Percentiles rank a stretch among this genome's conserved stretches.
Conservation (phyloP, 2,888 invertebrate species). For the Thymelicus acteon region DNA sequence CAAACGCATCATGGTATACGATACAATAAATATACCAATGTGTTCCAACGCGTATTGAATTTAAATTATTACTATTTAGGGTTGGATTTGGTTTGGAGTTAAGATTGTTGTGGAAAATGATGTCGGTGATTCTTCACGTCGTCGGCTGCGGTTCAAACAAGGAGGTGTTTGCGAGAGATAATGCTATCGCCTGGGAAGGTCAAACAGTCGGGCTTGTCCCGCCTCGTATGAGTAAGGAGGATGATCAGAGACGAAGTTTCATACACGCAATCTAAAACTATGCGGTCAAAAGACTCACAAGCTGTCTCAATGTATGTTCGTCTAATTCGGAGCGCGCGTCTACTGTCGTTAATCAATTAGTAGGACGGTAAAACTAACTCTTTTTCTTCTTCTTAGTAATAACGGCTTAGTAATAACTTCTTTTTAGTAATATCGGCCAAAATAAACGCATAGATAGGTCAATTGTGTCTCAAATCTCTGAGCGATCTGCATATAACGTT, state of each 20-base stretch:
- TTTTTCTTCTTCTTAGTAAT: too few species aligned
- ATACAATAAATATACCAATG: slow-evolving; percentile 43
- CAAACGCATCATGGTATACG: slow-evolving; percentile 47
- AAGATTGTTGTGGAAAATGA: slow-evolving; percentile 7
- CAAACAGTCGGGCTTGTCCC: slow-evolving; percentile 75
- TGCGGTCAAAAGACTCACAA: too few species aligned
- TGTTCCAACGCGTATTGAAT: slow-evolving; percentile 14
- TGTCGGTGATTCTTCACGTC: slow-evolving; percentile 34
- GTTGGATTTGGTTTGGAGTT: slow-evolving; percentile 36
- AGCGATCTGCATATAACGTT: too few species aligned
- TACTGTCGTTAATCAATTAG: too few species aligned
- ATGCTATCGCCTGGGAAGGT: slow-evolving; percentile 81
- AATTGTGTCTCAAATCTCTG: too few species aligned
- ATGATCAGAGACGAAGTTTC: neutral
- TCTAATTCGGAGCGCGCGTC: too few species aligned
- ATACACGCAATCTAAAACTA: neutral
- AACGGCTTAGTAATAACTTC: too few species aligned
- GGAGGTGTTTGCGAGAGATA: slow-evolving; percentile 82
- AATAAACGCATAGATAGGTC: too few species aligned
- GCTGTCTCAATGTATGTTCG: too few species aligned
- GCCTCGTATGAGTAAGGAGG: slow-evolving; percentile 49
- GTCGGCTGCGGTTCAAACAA: slow-evolving; percentile 79
- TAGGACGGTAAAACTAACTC: too few species aligned
- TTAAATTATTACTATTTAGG: slow-evolving; percentile 26
- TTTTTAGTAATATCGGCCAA: too few species aligned